These are phyloP conservation scores for Ptiloglossa arizonensis DNA, from an alignment of 1,140 invertebrate species.

Conservation along the genomic window DNA sequence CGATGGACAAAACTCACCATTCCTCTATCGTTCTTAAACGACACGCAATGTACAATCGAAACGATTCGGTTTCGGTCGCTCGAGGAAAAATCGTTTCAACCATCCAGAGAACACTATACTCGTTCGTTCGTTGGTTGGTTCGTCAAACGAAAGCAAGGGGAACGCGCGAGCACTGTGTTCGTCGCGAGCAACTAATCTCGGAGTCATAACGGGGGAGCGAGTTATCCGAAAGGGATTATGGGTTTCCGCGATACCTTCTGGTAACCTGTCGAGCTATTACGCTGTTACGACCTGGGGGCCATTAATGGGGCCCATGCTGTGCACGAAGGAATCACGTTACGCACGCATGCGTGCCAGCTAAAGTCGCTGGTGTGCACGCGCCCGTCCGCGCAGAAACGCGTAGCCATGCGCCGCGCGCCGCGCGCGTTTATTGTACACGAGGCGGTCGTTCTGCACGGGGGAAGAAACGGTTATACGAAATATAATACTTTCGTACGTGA, in stretches of 20 bases:
- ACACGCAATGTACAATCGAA: too few relatives aligned
- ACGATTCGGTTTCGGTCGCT: too few relatives aligned
- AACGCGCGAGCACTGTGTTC: too few relatives aligned
- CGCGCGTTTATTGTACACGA: constrained; percentile 5
- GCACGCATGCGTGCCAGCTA: constrained; percentile 32
- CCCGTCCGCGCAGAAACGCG: constrained; percentile 19
- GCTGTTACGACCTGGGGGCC: constrained; percentile 54
- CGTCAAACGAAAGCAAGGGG: too few relatives aligned
- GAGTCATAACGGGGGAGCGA: background rate
- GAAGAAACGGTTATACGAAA: constrained; percentile 39
- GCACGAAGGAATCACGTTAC: constrained; percentile 60
- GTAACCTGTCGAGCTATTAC: constrained; percentile 57
- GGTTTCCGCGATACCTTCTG: constrained; percentile 48
- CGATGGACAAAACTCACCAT: too few relatives aligned
- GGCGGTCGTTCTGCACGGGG: background rate
- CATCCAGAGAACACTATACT: too few relatives aligned
- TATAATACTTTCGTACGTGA: constrained; percentile 48
- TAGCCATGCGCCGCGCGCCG: background rate
- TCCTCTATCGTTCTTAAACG: too few relatives aligned
- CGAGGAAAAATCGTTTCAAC: too few relatives aligned
- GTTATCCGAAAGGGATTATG: constrained; percentile 26
- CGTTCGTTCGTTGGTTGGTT: too few relatives aligned
- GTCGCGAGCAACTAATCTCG: background rate
- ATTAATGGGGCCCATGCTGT: constrained; percentile 59
- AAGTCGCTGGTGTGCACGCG: constrained; percentile 18